Conservation (phyloP, 2,797 vertebrate genomes). For the Threskiornis aethiopicus region DNA sequence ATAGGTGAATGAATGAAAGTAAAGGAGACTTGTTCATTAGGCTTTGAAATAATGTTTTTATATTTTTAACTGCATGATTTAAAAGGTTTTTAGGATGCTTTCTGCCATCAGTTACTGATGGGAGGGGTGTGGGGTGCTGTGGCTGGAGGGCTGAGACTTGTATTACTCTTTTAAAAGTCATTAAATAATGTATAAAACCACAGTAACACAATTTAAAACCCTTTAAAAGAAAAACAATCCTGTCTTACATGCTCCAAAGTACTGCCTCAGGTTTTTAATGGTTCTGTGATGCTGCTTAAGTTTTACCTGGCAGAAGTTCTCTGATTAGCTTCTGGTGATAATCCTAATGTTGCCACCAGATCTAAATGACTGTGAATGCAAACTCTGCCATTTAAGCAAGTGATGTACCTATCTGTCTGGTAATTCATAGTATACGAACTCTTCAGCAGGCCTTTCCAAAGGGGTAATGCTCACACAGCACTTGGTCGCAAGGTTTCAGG, state of each 20-base stretch:
- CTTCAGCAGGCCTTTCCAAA: background rate
- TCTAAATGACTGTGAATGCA: background rate
- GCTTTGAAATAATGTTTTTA: background rate
- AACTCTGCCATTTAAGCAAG: background rate
- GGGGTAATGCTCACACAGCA: accelerated
- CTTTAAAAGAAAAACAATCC: background rate
- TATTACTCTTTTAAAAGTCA: background rate
- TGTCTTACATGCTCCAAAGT: background rate
- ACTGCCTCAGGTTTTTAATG: background rate
- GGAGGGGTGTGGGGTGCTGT: background rate
- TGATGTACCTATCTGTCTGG: background rate
- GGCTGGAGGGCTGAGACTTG: background rate
- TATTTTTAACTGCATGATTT: background rate
- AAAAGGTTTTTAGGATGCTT: background rate
- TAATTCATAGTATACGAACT: background rate
- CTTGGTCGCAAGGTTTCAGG: background rate
- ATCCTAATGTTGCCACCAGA: background rate
- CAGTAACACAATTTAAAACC: background rate
- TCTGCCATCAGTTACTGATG: background rate
- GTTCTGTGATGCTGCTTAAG: background rate
- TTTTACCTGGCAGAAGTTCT: background rate
- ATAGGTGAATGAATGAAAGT: background rate
- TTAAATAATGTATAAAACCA: constrained; percentile 44
- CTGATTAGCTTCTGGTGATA: background rate
- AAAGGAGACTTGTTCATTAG: background rate